Evolutionary conservation across 2,113 vertebrate species (phyloP).

Genomic region (Hippocampus guttulatus): DNA sequence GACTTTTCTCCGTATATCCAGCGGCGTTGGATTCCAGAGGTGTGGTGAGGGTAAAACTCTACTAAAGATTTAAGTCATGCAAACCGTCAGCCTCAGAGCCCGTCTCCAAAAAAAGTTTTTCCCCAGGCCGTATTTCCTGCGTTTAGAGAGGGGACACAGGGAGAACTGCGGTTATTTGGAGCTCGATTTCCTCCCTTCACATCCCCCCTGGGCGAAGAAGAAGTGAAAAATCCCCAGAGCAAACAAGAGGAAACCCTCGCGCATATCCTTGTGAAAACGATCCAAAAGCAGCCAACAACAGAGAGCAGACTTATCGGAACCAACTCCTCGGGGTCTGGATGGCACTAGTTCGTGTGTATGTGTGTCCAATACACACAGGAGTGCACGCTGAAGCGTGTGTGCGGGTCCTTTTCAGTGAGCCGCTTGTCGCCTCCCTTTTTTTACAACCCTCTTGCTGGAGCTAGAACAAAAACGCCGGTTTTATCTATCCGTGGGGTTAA

Average conservation of each 20-base stretch:
- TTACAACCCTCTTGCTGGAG: slow-evolving; percentile 23
- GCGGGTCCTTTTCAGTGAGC: slow-evolving; percentile 66
- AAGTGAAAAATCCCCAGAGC: slow-evolving; percentile 38
- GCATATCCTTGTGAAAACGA: slow-evolving; percentile 20
- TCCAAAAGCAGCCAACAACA: slow-evolving; percentile 5
- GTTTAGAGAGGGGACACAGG: slow-evolving; percentile 57
- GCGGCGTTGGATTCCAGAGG: background rate
- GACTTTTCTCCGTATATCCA: slow-evolving; percentile 6
- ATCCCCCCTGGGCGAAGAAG: slow-evolving; percentile 40
- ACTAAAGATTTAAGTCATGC: slow-evolving; percentile 25
- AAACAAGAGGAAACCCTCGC: slow-evolving; percentile 16
- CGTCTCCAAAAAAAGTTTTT: slow-evolving; percentile 31
- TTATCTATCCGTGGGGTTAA: background rate
- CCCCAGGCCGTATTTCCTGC: slow-evolving; percentile 70
- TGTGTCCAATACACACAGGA: slow-evolving; percentile 59
- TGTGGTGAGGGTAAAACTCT: background rate
- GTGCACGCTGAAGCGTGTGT: slow-evolving; percentile 41
- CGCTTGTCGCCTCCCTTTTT: slow-evolving; percentile 56
- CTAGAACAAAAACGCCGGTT: slow-evolving; percentile 3
- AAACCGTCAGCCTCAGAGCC: slow-evolving; percentile 39
- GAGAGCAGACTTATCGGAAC: slow-evolving; percentile 21
- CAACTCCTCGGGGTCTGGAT: slow-evolving; percentile 39
- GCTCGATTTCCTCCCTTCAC: slow-evolving; percentile 61
- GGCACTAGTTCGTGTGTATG: slow-evolving; percentile 43
- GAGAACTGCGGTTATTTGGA: slow-evolving; percentile 54